Base-by-base conservation (phyloP, 2,888 invertebrate species). In the Caenorhabditis panamensis region DNA sequence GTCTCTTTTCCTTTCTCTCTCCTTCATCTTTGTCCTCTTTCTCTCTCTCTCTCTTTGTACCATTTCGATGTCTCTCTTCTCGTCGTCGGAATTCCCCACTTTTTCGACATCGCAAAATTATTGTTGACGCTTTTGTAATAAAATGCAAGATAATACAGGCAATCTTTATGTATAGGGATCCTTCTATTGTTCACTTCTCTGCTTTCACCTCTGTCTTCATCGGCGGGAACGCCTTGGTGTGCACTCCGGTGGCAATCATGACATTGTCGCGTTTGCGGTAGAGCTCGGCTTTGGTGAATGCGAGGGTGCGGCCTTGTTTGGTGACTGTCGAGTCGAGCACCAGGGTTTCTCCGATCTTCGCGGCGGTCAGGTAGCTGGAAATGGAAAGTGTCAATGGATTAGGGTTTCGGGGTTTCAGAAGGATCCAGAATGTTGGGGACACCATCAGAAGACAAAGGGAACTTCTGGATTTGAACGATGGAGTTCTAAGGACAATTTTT, bases 171-270 rank as follows among this genome's bases (percentile, higher is more conserved):
- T n/a, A n/a, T n/a, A n/a, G 31, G 31, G 9, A 6, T 31, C 31
- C 9, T 9, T 31, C 31, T 31, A 31, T 9, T 31, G 9, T 31
- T 31, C 31, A 41, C 41, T 9, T 41, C 13, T 11, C 13, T 9
- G n/a, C 26, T 41, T 28, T 31, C 31, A 71, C 31, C 62, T 59
- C 11, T 26, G 63, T 58, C 49, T 72, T 72, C 47, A 73, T 63
- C 16, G 73, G 37, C 28, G 86, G 83, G 64, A 89, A 88, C 11
- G 89, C 89, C 91, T 96, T 96, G 0, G 95, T 95, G 91, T 97
- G 96, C 73, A 94, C 93, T 47, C 96, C 96, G 82, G 94, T 94
- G 4, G 95, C 96, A 62, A 97, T 91, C 1, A 96, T 87, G 56
- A 93, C 92, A 67, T 95, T 94, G 79, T 94, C 94, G 8, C 93